Evolutionary conservation across 2,888 invertebrate species (phyloP), one percentile per base, ranked within the genome.

Genomic region (Cryptocheilus praepositus): DNA sequence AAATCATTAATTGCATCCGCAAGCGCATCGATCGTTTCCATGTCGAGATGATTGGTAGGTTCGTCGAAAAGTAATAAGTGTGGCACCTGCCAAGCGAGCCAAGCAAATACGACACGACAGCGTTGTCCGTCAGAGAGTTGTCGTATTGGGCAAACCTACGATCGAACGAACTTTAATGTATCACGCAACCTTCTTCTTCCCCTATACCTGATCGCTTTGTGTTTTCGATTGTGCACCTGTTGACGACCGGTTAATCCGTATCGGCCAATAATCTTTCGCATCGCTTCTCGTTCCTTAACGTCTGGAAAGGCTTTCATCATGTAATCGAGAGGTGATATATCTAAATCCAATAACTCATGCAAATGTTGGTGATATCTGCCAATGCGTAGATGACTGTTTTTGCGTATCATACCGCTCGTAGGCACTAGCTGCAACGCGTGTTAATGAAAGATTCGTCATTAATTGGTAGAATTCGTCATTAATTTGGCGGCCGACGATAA

Each of bases 301-400:
- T 96, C 97, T 0, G 99, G 99, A 89, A 98, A 99, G 81, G 95
- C 93, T 85, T 94, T 94, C 95, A 99, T 94, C 99, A 99, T 99
- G 90, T 98, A 99, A 81, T 99, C 99, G 51, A 99, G 90, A 11
- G 99, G 98, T 21, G 98, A 96, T 79, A 96, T 90, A 86, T 98
- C 97, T 85, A 99, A 90, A 89, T 99, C 98, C 22, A 99, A 91
- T 70, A 98, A 91, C 89, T 99, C 99, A 85, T 98, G 98, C 82
- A 99, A 91, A 91, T 99, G 99, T 91, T 99, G 99, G 89, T 99
- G 99, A 90, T 99, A 99, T 81, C 98, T 93, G 1, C 98, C 99
- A 83, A 99, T 97, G 77, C 98, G 94, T 86, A 99, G 91, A 91
- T 99, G 99, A 0, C 98, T 98, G 90, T 99, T 98, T 90, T 98